phyloP scores from a whole-genome alignment of 1,140 invertebrate species.

The Lepidurus apus region DNA sequence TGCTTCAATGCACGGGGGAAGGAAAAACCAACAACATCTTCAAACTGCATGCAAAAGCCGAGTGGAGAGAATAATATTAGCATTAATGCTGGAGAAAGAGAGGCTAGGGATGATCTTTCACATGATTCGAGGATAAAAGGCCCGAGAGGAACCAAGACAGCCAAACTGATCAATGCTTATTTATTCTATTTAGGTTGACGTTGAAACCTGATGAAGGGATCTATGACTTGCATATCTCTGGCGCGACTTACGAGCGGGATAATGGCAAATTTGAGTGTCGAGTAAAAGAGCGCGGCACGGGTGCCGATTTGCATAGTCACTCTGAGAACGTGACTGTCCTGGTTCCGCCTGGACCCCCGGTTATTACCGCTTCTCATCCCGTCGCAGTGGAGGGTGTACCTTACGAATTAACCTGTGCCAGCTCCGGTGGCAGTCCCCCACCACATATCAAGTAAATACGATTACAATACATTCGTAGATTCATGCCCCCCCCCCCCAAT shows the following conservation, averaged over 20 bases:
- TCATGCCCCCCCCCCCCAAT: neutral
- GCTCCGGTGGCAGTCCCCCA: conserved; percentile 78
- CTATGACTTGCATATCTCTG: conserved; percentile 80
- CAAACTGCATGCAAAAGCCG: neutral
- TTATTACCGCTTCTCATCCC: conserved; percentile 62
- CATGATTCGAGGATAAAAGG: conserved; percentile 9
- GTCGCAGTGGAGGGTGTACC: conserved; percentile 70
- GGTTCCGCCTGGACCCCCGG: conserved; percentile 70
- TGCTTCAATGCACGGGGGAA: conserved; percentile 15
- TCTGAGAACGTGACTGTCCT: conserved; percentile 77
- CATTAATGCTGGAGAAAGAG: neutral
- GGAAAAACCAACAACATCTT: conserved; percentile 26
- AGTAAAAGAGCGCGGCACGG: conserved; percentile 74
- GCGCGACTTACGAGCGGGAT: conserved; percentile 79
- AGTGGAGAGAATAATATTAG: neutral
- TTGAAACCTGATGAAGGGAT: conserved; percentile 69
- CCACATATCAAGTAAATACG: conserved; percentile 62
- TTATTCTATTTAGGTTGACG: conserved; percentile 55
- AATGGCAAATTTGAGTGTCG: conserved; percentile 87
- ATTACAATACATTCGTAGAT: neutral
- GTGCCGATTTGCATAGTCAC: conserved; percentile 73
- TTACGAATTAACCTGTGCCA: conserved; percentile 65
- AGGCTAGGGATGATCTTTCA: conserved; percentile 26
- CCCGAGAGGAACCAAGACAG: neutral
- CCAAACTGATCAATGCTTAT: conserved; percentile 38